These are phyloP conservation scores for Coelopa pilipes DNA, from an alignment of 2,888 invertebrate species.

Conservation along the genomic window DNA sequence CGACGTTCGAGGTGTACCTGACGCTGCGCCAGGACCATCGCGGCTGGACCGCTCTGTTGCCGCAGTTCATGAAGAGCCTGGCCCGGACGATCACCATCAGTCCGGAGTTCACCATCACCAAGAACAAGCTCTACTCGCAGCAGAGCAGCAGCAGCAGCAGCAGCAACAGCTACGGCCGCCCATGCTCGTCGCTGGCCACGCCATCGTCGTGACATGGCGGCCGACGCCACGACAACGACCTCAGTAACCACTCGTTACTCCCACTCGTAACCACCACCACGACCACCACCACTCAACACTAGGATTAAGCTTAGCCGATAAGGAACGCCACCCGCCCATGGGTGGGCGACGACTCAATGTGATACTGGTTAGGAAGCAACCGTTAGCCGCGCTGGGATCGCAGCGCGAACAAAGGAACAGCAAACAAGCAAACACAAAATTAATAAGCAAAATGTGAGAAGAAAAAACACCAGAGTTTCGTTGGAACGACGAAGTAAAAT, in stretches of 20 bases:
- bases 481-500: constrained; percentile 39
- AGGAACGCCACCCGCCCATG: background rate
- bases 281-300: constrained; percentile 25
- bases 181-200: constrained; percentile 54
- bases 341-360: constrained; percentile 23
- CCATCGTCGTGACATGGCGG: constrained; percentile 47
- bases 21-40: constrained; percentile 62
- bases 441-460: background rate
- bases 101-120: constrained; percentile 60
- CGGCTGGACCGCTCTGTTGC: constrained; percentile 60
- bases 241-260: constrained; percentile 14
- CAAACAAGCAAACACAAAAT: constrained; percentile 5
- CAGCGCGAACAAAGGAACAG: background rate
- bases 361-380: constrained; percentile 34
- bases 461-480: constrained; percentile 24
- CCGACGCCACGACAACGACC: background rate
- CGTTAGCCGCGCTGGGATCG: constrained; percentile 14
- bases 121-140: constrained; percentile 56
- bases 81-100: constrained; percentile 62
- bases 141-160: constrained; percentile 51
- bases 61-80: constrained; percentile 62
- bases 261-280: constrained; percentile 23
- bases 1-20: constrained; percentile 61
- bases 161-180: constrained; percentile 44
- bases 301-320: constrained; percentile 2